Evolutionary conservation across 2,797 vertebrate species (phyloP).

Genomic region (Melanotaenia pygmaea): DNA sequence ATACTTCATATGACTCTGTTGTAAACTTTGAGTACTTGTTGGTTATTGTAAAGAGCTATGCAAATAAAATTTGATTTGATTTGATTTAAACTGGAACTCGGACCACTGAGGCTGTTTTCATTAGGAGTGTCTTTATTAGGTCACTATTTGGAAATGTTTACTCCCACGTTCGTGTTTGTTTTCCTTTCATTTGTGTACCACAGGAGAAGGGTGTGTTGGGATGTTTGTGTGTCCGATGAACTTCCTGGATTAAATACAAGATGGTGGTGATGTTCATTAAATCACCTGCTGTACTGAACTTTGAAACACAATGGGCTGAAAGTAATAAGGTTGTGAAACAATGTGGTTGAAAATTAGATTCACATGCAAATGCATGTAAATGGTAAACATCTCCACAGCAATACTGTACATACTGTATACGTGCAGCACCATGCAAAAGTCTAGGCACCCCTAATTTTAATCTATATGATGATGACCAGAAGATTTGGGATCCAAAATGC

Average conservation of each 20-base stretch:
- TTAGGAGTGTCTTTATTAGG: constrained; percentile 67
- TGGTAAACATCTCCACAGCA: background rate
- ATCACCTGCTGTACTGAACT: constrained; percentile 49
- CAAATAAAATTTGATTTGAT: too few relatives aligned
- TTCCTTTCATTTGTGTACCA: constrained; percentile 65
- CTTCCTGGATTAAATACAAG: constrained; percentile 59
- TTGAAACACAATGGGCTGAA: constrained; percentile 33
- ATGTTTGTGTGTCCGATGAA: constrained; percentile 43
- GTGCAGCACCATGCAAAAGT: background rate
- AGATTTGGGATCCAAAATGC: background rate
- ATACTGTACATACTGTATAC: background rate
- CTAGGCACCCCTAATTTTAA: background rate
- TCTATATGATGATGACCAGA: background rate
- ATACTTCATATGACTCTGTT: too few relatives aligned
- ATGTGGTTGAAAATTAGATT: background rate
- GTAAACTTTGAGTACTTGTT: too few relatives aligned
- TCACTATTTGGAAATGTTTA: constrained; percentile 77
- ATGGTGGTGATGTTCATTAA: constrained; percentile 39
- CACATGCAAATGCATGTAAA: background rate
- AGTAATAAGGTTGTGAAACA: constrained; percentile 26
- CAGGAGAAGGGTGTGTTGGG: constrained; percentile 49
- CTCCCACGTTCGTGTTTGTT: constrained; percentile 71
- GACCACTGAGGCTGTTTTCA: constrained; percentile 64
- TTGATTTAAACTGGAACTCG: constrained; percentile 26
- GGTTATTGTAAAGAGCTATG: too few relatives aligned